These are phyloP conservation scores for Creontiades dilutus DNA, from an alignment of 2,888 invertebrate genomes.

Conservation along the genomic window DNA sequence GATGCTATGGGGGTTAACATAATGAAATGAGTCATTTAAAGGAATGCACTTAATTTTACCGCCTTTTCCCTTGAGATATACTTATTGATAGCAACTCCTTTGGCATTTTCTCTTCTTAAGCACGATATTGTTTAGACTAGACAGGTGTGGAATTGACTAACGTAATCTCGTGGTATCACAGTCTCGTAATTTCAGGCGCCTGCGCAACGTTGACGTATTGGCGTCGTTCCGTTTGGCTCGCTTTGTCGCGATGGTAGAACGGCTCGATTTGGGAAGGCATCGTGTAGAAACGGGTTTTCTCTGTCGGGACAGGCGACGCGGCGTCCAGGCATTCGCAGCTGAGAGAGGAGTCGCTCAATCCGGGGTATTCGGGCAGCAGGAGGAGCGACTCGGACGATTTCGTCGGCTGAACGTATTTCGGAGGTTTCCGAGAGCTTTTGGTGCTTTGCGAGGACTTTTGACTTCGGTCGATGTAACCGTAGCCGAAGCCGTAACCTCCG, in stretches of 20 bases:
- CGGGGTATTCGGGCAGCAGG: conserved; percentile 84
- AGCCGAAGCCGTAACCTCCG: conserved; percentile 92
- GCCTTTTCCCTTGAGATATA: neutral
- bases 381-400: conserved; percentile 91
- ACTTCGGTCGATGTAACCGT: conserved; percentile 81
- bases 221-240: conserved; percentile 77
- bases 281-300: conserved; percentile 72
- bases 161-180: conserved; percentile 75
- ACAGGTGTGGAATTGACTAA: conserved; percentile 75
- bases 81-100: conserved; percentile 49
- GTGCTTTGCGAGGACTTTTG: conserved; percentile 68
- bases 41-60: neutral
- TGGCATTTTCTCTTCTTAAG: conserved; percentile 63
- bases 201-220: conserved; percentile 76
- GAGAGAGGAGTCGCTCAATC: conserved; percentile 83
- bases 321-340: conserved; percentile 86
- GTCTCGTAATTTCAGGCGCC: conserved; percentile 77
- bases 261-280: conserved; percentile 73
- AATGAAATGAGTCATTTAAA: neutral
- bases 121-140: conserved; percentile 71
- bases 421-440: conserved; percentile 75
- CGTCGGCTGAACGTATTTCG: conserved; percentile 83
- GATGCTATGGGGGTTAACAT: too few species aligned
- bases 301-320: conserved; percentile 73
- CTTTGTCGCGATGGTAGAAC: conserved; percentile 76